Evolutionary conservation across 2,797 vertebrate species (phyloP).

Genomic region (Cygnus olor): DNA sequence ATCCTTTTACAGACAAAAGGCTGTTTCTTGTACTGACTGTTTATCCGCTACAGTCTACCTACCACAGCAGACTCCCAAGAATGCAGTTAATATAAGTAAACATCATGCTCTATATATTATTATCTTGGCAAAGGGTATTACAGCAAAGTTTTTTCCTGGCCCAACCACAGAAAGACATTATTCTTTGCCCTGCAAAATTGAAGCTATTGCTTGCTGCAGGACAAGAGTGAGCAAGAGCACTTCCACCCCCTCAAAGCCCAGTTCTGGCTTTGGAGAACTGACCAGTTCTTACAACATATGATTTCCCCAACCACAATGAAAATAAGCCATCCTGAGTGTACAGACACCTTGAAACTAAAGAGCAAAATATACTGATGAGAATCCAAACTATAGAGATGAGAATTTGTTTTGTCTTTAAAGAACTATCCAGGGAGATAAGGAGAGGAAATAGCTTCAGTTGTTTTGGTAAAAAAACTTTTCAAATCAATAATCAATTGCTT

Average conservation of each 20-base stretch:
- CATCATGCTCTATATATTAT: not conserved
- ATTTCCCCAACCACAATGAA: not conserved
- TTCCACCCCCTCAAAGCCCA: not conserved
- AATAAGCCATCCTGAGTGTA: not conserved
- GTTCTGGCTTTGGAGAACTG: not conserved
- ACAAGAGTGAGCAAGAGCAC: not conserved
- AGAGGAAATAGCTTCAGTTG: not conserved
- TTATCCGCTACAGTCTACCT: not conserved
- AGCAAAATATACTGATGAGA: not conserved
- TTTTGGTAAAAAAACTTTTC: not conserved
- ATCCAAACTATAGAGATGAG: not conserved
- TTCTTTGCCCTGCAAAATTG: not conserved
- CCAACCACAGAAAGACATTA: not conserved
- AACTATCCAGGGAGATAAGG: not conserved
- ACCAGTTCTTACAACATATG: not conserved
- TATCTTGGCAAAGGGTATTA: constrained; percentile 16
- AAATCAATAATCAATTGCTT: not conserved
- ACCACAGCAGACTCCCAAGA: not conserved
- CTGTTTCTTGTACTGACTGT: not conserved
- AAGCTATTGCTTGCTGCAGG: not conserved
- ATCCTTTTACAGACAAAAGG: not conserved
- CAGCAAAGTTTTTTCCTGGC: not conserved
- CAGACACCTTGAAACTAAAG: not conserved
- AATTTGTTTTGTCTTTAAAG: not conserved
- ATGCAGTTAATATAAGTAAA: not conserved